Conservation (phyloP, 2,888 invertebrate genomes). For the Thera britannica region DNA sequence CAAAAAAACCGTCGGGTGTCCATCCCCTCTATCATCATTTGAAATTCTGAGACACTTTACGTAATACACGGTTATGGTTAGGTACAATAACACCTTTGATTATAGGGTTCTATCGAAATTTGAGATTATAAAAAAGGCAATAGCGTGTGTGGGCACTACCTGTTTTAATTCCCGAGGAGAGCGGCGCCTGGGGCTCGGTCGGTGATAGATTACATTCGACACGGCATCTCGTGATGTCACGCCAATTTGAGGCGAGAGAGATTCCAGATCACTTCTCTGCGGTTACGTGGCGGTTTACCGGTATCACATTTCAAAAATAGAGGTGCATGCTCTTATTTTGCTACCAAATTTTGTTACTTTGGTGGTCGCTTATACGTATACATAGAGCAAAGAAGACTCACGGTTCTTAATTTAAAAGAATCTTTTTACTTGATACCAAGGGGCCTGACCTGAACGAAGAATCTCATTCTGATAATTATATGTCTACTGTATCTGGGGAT, state of each 20-base stretch:
- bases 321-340: not conserved
- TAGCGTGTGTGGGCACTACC: constrained; percentile 75
- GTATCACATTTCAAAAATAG: constrained; percentile 13
- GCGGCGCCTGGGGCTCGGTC: constrained; percentile 75
- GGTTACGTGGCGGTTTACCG: constrained; percentile 19
- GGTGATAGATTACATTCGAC: constrained; percentile 85
- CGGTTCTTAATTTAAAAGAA: too few species aligned
- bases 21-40: not conserved
- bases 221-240: constrained; percentile 82
- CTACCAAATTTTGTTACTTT: not conserved
- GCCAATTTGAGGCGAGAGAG: constrained; percentile 67
- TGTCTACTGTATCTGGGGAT: too few species aligned
- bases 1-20: not conserved
- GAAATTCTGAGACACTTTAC: constrained; percentile 21
- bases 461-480: too few species aligned
- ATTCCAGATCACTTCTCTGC: constrained; percentile 24
- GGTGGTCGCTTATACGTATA: not conserved
- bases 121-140: constrained; percentile 54
- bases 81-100: constrained; percentile 57
- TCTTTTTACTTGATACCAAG: too few species aligned
- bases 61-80: constrained; percentile 57
- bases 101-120: constrained; percentile 62
- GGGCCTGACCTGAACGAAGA: too few species aligned
- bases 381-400: not conserved
- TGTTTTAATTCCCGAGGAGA: constrained; percentile 64